A percentile compares a stretch with the other conserved stretches of the same genome.
These are phyloP conservation scores for Bubo scandiacus DNA, from an alignment of 2,113 vertebrate genomes.

Conservation along the genomic window DNA sequence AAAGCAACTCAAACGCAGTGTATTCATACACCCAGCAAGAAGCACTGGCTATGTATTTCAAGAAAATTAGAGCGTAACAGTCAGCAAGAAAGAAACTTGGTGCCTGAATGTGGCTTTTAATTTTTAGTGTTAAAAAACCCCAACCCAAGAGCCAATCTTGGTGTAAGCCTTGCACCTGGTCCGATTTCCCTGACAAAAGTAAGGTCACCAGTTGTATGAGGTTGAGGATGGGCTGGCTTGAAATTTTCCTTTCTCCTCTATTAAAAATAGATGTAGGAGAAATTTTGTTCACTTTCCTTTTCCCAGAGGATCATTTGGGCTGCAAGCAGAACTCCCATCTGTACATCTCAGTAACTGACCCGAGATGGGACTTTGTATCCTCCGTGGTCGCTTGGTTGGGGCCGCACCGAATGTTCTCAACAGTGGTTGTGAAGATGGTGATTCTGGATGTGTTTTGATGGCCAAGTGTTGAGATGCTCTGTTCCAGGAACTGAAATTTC, in stretches of 20 bases:
- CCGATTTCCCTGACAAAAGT: neutral
- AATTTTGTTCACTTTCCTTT: neutral
- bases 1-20: accelerated
- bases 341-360: neutral
- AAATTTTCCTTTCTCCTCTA: neutral
- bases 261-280: neutral
- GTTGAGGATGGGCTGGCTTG: neutral
- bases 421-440: neutral
- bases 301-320: neutral
- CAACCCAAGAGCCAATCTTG: neutral
- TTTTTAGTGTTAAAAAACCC: neutral
- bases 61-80: neutral
- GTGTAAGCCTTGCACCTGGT: neutral
- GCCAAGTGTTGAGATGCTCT: neutral
- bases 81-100: neutral
- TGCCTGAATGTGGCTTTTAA: neutral
- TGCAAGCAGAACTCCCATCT: neutral
- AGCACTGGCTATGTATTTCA: neutral
- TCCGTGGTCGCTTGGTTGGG: accelerated
- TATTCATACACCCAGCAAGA: neutral
- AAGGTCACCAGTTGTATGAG: neutral
- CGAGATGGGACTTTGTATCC: neutral
- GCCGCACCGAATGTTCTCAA: neutral
- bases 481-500: neutral
- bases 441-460: neutral